Conservation (phyloP, 2,888 invertebrate genomes). For the Ichneumoninae sp. region DNA sequence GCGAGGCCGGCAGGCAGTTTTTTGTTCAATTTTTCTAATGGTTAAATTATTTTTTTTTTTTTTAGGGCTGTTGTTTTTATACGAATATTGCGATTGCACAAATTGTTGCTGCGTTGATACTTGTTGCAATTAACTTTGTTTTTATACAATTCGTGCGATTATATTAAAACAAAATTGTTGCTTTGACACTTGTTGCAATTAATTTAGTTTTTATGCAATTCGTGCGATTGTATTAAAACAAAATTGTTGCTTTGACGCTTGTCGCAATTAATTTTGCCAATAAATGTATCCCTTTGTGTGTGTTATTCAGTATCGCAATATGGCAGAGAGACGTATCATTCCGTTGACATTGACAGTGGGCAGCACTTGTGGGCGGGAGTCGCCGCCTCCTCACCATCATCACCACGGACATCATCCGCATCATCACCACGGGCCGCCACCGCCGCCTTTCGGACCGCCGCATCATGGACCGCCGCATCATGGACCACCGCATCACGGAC, state of each 20-base stretch:
- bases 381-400: constrained; percentile 21
- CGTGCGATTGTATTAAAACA: too few species aligned
- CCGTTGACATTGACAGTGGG: background rate
- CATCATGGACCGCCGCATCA: constrained; percentile 44
- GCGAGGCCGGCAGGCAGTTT: background rate
- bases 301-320: constrained; percentile 1
- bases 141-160: too few species aligned
- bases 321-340: constrained; percentile 5
- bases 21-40: background rate
- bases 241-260: background rate
- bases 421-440: constrained; percentile 31
- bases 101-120: too few species aligned
- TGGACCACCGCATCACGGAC: constrained; percentile 37
- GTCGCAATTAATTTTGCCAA: background rate
- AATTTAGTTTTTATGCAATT: background rate
- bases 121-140: background rate
- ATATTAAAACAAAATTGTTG: too few species aligned
- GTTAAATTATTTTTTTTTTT: background rate
- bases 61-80: background rate
- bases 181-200: background rate
- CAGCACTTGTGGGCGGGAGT: background rate
- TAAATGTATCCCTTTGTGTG: background rate
- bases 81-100: too few species aligned
- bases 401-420: constrained; percentile 37
- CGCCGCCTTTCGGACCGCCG: constrained; percentile 10